Evolutionary conservation across 2,888 invertebrate species (phyloP).

Genomic region (Junonia oenone): DNA sequence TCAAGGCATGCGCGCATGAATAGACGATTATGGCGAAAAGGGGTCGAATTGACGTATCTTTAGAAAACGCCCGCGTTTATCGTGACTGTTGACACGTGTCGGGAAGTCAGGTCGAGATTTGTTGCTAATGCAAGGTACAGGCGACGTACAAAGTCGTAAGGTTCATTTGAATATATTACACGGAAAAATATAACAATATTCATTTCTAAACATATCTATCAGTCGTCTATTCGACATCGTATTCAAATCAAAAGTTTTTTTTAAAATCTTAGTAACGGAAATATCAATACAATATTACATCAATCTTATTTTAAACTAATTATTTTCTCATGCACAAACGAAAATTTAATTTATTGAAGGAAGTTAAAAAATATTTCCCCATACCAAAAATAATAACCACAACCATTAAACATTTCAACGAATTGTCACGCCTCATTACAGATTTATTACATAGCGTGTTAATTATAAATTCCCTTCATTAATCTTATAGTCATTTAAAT

Average conservation of each 20-base stretch:
- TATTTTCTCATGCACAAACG: not conserved
- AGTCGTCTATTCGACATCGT: too few species aligned
- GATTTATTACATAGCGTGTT: not conserved
- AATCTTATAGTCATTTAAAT: not conserved
- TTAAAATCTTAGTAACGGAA: too few species aligned
- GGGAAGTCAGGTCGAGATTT: conserved; percentile 22
- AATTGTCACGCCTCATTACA: not conserved
- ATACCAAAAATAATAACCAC: not conserved
- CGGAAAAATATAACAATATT: too few species aligned
- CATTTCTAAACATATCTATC: too few species aligned
- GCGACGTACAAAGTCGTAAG: conserved; percentile 3
- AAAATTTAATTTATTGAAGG: not conserved
- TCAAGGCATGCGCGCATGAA: conserved; percentile 39
- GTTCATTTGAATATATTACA: not conserved
- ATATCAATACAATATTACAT: too few species aligned
- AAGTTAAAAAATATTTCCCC: not conserved
- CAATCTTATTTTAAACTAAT: too few species aligned
- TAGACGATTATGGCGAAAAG: conserved; percentile 43
- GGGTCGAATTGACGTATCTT: conserved; percentile 41
- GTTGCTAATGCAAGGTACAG: conserved; percentile 15
- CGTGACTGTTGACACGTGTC: conserved; percentile 33
- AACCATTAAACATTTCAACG: not conserved
- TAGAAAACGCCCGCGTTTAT: conserved; percentile 33
- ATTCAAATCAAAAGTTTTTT: too few species aligned
- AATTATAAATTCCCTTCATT: not conserved